Conservation (phyloP, 2,888 invertebrate genomes). For the Axea sp. region DNA sequence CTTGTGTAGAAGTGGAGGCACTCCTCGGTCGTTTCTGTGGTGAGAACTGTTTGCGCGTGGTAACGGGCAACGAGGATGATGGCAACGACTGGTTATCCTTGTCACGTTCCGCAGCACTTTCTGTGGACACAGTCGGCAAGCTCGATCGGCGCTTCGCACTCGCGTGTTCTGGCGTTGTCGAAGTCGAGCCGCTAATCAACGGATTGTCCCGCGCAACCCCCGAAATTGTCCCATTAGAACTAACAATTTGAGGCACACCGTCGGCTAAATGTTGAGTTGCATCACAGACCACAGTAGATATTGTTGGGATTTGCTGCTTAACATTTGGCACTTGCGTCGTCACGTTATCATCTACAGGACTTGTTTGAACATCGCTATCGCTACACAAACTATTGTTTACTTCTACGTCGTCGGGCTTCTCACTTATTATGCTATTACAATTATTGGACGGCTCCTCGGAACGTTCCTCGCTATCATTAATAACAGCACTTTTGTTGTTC, state of each 20-base stretch:
- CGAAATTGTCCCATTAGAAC: constrained; percentile 69
- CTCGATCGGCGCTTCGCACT: constrained; percentile 83
- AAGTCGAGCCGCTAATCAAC: constrained; percentile 67
- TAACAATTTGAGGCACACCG: constrained; percentile 77
- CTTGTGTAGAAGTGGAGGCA: constrained; percentile 90
- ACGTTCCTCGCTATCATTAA: constrained; percentile 74
- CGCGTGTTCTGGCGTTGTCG: constrained; percentile 71
- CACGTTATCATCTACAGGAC: constrained; percentile 75
- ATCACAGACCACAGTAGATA: constrained; percentile 86
- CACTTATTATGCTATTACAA: constrained; percentile 77
- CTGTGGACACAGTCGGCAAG: constrained; percentile 80
- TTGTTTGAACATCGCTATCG: constrained; percentile 75
- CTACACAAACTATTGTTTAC: constrained; percentile 76
- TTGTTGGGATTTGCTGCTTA: constrained; percentile 82
- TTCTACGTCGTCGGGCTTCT: constrained; percentile 73
- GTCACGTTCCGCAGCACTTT: constrained; percentile 72
- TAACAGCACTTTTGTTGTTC: constrained; percentile 74
- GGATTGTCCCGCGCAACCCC: constrained; percentile 73
- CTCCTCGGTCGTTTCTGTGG: constrained; percentile 88
- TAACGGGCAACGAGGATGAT: constrained; percentile 71
- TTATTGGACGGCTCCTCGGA: constrained; percentile 78
- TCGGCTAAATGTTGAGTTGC: constrained; percentile 81
- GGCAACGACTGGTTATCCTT: constrained; percentile 76
- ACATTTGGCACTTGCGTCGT: constrained; percentile 79
- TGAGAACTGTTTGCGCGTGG: constrained; percentile 79